Conservation (phyloP, 2,888 invertebrate species). For the Drosophila pseudotakahashii region DNA sequence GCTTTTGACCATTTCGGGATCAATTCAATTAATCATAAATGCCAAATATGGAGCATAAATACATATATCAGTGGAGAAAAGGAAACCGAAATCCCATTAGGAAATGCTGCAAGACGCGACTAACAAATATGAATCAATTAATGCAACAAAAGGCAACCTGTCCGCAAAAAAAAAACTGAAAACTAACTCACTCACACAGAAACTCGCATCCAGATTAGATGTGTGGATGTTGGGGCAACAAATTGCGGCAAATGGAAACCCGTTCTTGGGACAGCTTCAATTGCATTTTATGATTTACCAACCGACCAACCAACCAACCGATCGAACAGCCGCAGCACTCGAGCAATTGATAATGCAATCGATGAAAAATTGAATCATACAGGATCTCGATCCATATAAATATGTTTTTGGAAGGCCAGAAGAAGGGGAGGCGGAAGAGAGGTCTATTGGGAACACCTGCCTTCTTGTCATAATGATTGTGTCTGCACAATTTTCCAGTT, state of each 20-base stretch:
- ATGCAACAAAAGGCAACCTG: constrained; percentile 69
- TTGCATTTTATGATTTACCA: constrained; percentile 65
- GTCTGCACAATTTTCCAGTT: constrained; percentile 75
- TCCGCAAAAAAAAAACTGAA: constrained; percentile 12
- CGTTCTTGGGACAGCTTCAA: constrained; percentile 69
- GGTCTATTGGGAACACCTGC: constrained; percentile 64
- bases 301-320: constrained; percentile 8
- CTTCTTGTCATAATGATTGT: constrained; percentile 46
- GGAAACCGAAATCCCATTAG: constrained; percentile 51
- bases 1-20: constrained; percentile 48
- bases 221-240: constrained; percentile 48
- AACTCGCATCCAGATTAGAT: constrained; percentile 42
- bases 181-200: constrained; percentile 11
- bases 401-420: constrained; percentile 13
- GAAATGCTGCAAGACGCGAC: constrained; percentile 50
- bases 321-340: constrained; percentile 53
- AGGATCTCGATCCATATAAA: constrained; percentile 51
- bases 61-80: constrained; percentile 38
- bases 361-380: constrained; percentile 64
- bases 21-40: constrained; percentile 68
- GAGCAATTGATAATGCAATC: constrained; percentile 73
- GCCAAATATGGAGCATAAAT: constrained; percentile 61
- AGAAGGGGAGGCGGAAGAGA: background rate
- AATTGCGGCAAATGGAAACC: constrained; percentile 64
- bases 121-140: constrained; percentile 77